These are phyloP conservation scores for Drosophila subquinaria DNA, from an alignment of 2,888 invertebrate species.

Conservation along the genomic window DNA sequence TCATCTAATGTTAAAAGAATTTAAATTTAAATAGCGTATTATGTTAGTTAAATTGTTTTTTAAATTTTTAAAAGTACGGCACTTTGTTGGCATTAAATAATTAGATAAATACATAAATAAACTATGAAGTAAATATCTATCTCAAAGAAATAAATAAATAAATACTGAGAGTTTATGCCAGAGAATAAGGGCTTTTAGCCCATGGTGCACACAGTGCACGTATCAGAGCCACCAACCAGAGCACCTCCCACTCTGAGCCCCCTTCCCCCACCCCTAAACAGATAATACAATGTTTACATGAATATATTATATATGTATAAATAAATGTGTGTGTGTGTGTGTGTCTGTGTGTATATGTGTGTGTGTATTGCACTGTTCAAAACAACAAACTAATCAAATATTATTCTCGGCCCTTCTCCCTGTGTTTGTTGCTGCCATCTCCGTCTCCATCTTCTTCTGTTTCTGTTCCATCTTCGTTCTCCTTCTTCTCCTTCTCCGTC, in stretches of 20 bases:
- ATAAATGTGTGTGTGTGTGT: constrained; percentile 17
- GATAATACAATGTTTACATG: constrained; percentile 18
- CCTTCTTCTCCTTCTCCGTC: neutral
- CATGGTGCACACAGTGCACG: constrained; percentile 7
- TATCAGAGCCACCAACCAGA: constrained; percentile 9
- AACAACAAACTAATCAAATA: constrained; percentile 59
- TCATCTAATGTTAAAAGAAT: too few relatives aligned
- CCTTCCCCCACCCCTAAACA: neutral
- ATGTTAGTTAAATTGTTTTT: too few relatives aligned
- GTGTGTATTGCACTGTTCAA: constrained; percentile 36
- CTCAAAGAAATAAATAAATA: too few relatives aligned
- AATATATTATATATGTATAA: neutral
- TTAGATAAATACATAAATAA: too few relatives aligned
- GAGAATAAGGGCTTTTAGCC: too few relatives aligned
- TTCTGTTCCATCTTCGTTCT: neutral
- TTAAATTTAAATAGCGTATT: too few relatives aligned
- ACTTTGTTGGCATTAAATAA: too few relatives aligned
- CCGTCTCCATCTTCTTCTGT: neutral
- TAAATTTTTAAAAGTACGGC: too few relatives aligned
- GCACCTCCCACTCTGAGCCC: neutral
- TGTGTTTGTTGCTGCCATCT: neutral
- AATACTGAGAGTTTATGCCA: too few relatives aligned
- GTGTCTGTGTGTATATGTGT: constrained; percentile 27
- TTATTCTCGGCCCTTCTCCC: constrained; percentile 20
- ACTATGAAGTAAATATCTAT: too few relatives aligned